phyloP scores from a whole-genome alignment of 2,888 invertebrate species.

The Aelia acuminata region DNA sequence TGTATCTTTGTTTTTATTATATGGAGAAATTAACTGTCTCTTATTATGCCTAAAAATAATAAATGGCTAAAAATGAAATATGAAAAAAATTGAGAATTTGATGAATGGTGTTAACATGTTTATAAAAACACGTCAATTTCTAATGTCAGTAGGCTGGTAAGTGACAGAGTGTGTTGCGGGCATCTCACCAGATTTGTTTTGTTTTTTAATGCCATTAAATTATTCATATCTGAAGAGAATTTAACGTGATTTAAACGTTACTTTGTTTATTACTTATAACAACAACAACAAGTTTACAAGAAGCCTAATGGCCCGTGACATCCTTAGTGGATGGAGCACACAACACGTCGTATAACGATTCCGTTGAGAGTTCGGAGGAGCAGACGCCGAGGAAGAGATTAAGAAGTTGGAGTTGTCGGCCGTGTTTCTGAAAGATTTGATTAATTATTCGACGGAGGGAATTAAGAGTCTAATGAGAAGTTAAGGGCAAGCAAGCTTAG shows the following conservation, averaged over 20 bases:
- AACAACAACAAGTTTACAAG: not conserved
- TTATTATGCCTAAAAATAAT: no score
- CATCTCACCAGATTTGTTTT: no score
- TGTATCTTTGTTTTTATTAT: no score
- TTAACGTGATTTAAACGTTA: not conserved
- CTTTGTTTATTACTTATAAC: not conserved
- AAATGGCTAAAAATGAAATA: no score
- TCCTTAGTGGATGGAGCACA: not conserved
- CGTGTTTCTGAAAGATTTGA: slow-evolving; percentile 47
- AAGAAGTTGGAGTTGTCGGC: slow-evolving; percentile 20
- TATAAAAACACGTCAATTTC: no score
- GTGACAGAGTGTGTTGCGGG: no score
- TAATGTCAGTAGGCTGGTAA: no score
- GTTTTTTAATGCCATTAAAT: no score
- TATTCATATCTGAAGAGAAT: no score
- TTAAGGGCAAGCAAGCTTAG: not conserved
- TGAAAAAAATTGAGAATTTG: no score
- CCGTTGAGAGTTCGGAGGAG: not conserved
- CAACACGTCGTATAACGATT: not conserved
- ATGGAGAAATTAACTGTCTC: no score
- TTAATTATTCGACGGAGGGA: slow-evolving; percentile 36
- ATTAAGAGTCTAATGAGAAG: slow-evolving; percentile 54
- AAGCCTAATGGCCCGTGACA: not conserved
- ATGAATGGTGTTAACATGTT: no score
- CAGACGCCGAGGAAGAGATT: not conserved